Base-by-base conservation (phyloP, 2,888 invertebrate species). In the Shargacucullia verbasci region DNA sequence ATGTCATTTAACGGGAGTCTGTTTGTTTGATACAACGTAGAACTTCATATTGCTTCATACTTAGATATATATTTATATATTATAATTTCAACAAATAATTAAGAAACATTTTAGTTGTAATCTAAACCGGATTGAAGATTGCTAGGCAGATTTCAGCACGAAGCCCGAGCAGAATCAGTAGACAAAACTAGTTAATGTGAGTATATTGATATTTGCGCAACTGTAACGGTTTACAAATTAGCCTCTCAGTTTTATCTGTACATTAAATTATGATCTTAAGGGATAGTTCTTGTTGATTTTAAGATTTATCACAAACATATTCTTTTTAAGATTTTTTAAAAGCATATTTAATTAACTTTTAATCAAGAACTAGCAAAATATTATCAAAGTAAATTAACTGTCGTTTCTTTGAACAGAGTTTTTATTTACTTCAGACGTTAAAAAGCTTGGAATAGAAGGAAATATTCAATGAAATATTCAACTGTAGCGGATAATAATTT, bases 181-280 rank as follows among this genome's bases (percentile, higher is more conserved):
- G 14, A 50, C 43, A 49, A 37, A 45, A 59, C 56, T 69, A 70
- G 74, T 76, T 60, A 59, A 73, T 64, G 64, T 70, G 65, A 45
- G 52, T 67, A 77, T 79, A 81, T 78, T 78, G 60, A 76, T 80
- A 82, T 85, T 85, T 85, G 81, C 82, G 79, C 80, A 87, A 86
- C 78, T 76, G 76, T 79, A 76, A 82, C 82, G 73, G 80, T 81
- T 86, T 83, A 86, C 84, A 85, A 87, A 88, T 87, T 85, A 84
- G 79, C 80, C 80, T 82, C 81, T 87, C 80, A 77, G 80, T 84
- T 82, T 87, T 87, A 89, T 87, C 87, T 81, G 58, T 68, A 76
- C 76, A 79, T 77, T 81, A 80, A 84, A 82, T 84, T 85, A 82
- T 79, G 65, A 61, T 65, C 68, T 87, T 87, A 89, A 89, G 88